These are phyloP conservation scores for Eunapius fragilis DNA, from an alignment of 37 sponge, comb jelly and placozoan species.

Conservation along the genomic window DNA sequence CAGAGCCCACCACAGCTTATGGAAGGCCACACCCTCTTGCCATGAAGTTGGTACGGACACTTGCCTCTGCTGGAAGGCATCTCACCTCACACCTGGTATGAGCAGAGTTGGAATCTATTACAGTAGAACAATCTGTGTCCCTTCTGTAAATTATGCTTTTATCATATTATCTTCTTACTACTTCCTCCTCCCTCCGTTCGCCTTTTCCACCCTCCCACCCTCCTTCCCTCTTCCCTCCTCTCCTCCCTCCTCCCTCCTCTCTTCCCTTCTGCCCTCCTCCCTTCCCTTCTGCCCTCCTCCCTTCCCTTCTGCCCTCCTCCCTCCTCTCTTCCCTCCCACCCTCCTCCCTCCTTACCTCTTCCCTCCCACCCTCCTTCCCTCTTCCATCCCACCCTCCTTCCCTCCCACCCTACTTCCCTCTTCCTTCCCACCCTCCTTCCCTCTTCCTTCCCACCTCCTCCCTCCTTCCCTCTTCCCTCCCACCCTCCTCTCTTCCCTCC, in stretches of 20 bases:
- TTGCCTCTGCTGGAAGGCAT: constrained; percentile 67
- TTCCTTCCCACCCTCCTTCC: not conserved
- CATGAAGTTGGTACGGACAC: constrained; percentile 52
- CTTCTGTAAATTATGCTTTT: too few species aligned
- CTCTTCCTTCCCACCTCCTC: not conserved
- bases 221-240: not conserved
- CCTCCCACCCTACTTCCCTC: not conserved
- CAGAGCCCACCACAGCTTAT: not conserved
- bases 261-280: not conserved
- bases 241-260: not conserved
- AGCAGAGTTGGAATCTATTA: too few species aligned
- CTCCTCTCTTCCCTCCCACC: not conserved
- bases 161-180: too few species aligned
- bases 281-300: not conserved
- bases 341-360: not conserved
- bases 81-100: constrained; percentile 60
- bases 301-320: not conserved
- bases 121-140: too few species aligned
- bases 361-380: not conserved
- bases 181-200: not conserved
- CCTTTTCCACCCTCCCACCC: not conserved
- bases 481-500: not conserved
- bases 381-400: not conserved
- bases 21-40: constrained; percentile 50
- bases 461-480: not conserved